Percentiles rank a stretch among this genome's conserved stretches.
Evolutionary conservation across 1,140 invertebrate species (phyloP).

Genomic region (Chrysopa pallens): DNA sequence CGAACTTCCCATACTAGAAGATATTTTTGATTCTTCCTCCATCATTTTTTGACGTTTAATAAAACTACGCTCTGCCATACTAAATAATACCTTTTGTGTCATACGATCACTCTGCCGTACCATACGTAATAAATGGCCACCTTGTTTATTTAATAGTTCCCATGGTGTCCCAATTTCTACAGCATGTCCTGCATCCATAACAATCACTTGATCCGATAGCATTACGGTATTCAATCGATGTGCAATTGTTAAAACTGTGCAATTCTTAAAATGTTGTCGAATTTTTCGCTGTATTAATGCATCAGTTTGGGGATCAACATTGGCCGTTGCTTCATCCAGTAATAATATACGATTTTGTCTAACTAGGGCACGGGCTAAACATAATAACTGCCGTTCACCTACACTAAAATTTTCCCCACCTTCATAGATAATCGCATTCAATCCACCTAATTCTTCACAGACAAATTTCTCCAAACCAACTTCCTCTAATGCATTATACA

Average conservation of each 20-base stretch:
- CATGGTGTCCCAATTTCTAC: constrained; percentile 56
- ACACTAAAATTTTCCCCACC: constrained; percentile 53
- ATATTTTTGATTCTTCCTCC: no score
- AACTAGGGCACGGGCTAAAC: constrained; percentile 56
- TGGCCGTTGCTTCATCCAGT: constrained; percentile 58
- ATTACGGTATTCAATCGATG: constrained; percentile 69
- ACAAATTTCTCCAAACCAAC: constrained; percentile 18
- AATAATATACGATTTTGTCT: constrained; percentile 59
- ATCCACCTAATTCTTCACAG: constrained; percentile 4
- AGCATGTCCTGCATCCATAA: constrained; percentile 43
- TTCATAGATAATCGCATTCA: constrained; percentile 30
- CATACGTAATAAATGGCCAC: constrained; percentile 46
- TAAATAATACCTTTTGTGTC: neutral
- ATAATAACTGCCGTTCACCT: constrained; percentile 63
- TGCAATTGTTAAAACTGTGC: constrained; percentile 69
- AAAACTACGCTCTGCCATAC: no score
- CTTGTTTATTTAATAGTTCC: constrained; percentile 36
- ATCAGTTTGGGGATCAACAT: constrained; percentile 50
- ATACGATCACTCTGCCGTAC: constrained; percentile 37
- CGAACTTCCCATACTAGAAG: no score
- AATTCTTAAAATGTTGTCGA: constrained; percentile 44
- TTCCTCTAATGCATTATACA: constrained; percentile 17
- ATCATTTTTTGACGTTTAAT: no score
- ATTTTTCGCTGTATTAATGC: constrained; percentile 48
- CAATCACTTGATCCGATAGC: constrained; percentile 56